Evolutionary conservation across 2,888 invertebrate species (phyloP), one percentile per base, ranked within the genome.

Genomic region (Drosophila fungiperda): DNA sequence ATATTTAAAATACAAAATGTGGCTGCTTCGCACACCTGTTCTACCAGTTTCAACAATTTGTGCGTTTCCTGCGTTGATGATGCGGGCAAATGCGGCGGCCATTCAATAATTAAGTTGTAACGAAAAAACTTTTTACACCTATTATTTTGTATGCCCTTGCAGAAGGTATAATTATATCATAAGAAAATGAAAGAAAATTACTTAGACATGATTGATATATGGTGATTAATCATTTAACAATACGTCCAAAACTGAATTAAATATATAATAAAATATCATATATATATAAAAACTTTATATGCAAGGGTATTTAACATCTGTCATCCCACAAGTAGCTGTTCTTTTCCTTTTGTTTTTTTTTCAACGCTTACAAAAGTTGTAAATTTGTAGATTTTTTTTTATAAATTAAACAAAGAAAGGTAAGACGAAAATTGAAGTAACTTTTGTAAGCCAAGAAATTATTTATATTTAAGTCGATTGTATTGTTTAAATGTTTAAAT

Each of bases 41-140:
- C 54, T 68, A 53, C 33, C 48, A 50, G 38, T 48, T 62, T 59
- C 35, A 32, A 6, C 17, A 38, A 23, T 36, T 49, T 11, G 53
- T 33, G 32, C 33, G 49, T 29, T 57, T 38, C 42, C 61, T 32
- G n/a, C 42, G 32, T 62, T 50, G 40, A 32, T 57, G 73, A 52
- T 77, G 87, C 79, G 67, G 77, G 58, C 54, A 40, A 66, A 60
- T 60, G 65, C 53, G 67, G 49, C 58, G 73, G 38, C 73, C 74
- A 76, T 83, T 81, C 84, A 84, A 84, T 84, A 84, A 84, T 89
- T 84, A 89, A 84, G 80, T 89, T 89, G 82, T 74, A 62, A 52
- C 74, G 53, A 50, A 73, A 4, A 81, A 84, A 84, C 74, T 87
- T 84, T 83, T 76, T 76, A 23, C 79, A 69, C 70, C 40, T 7